Base-by-base conservation (phyloP, 2,888 invertebrate genomes). In the Hirtodrosophila duncani region DNA sequence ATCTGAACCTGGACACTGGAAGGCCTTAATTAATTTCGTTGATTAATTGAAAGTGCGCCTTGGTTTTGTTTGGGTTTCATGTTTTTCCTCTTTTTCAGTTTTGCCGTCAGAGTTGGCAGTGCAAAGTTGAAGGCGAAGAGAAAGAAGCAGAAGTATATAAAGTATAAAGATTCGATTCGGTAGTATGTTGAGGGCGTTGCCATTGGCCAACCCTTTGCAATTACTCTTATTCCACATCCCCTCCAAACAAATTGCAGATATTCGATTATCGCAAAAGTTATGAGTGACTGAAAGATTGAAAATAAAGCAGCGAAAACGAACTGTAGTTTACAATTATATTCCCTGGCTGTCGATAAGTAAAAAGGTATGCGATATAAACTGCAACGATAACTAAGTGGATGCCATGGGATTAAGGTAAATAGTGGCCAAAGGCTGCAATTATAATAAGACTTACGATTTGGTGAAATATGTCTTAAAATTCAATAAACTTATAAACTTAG, bases 11-110 rank as follows among this genome's bases (percentile, higher is more conserved):
- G n/a, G n/a, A n/a, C n/a, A n/a, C 43, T 49, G 51, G 44, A 48
- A 55, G 53, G 59, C 53, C 80, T 77, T 72, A 79, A 77, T 79
- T 77, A 75, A 79, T 79, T 75, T 71, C 77, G 71, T 75, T 75
- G 75, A 79, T 77, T 77, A 79, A 77, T 77, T 77, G 80, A 75
- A 79, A 79, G 70, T 72, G 80, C 63, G 63, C 65, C 63, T 65
- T 56, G 30, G 37, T 33, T 64, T 44, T 38, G 41, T 41, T 41
- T 49, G 18, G 33, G 14, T 56, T 46, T 51, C 10, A 9, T 9
- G 30, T 49, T 31, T 37, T 30, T 36, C 24, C 20, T 7, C 9
- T 30, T n/a, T 30, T 33, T 36, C 33, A 41, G 39, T 33, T 27
- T 39, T 23, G 24, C 43, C 26, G 38, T 5, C n/a, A 18, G 24